Conservation (phyloP, 1,140 invertebrate species). For the Panagrolaimus sp. region DNA sequence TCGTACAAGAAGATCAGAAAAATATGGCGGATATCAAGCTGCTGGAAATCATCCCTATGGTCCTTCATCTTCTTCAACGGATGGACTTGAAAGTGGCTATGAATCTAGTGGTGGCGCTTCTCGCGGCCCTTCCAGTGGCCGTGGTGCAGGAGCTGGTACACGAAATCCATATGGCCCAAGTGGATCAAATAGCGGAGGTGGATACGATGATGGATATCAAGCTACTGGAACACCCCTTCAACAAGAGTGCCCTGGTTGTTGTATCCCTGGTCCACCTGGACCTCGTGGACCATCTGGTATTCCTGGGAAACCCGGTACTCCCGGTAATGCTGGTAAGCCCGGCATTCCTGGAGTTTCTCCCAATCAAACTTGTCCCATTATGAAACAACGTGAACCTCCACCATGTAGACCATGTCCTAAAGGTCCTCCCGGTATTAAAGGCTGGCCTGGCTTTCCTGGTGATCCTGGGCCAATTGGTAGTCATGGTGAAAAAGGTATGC, state of each 20-base stretch:
- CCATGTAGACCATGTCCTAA: constrained; percentile 55
- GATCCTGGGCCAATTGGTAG: constrained; percentile 48
- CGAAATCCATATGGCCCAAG: background rate
- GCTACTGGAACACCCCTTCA: constrained; percentile 51
- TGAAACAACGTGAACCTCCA: constrained; percentile 47
- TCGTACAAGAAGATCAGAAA: constrained; percentile 31
- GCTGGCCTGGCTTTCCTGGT: constrained; percentile 57
- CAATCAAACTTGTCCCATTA: constrained; percentile 54
- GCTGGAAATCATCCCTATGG: constrained; percentile 22
- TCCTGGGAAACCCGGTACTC: constrained; percentile 35
- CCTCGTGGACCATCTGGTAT: constrained; percentile 40
- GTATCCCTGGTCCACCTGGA: constrained; percentile 50
- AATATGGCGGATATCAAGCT: constrained; percentile 35
- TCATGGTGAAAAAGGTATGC: constrained; percentile 40
- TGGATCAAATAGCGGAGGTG: background rate
- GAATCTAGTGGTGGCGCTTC: background rate
- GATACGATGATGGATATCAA: constrained; percentile 20
- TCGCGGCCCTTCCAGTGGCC: background rate
- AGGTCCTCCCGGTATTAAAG: constrained; percentile 57
- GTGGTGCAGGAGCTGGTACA: constrained; percentile 21
- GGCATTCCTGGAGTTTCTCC: constrained; percentile 52
- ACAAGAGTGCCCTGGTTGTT: constrained; percentile 55
- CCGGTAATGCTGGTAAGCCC: constrained; percentile 44
- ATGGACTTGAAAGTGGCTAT: background rate
- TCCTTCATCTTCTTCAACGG: too few species aligned